These are phyloP conservation scores for Agriopis marginaria DNA, from an alignment of 2,888 invertebrate species.

Conservation along the genomic window DNA sequence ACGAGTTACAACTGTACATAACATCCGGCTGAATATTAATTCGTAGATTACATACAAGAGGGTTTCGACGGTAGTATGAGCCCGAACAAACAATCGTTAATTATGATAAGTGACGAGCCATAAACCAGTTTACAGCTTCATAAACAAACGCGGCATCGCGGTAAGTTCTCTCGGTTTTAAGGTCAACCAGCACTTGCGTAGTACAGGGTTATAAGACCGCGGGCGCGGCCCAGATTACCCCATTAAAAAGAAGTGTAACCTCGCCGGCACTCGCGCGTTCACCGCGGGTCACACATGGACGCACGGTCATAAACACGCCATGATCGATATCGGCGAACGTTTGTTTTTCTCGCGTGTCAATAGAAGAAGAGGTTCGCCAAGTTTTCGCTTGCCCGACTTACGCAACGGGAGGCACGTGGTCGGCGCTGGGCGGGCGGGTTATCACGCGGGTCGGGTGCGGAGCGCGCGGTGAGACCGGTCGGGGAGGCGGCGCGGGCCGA, in stretches of 20 bases:
- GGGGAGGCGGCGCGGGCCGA: conserved; percentile 34
- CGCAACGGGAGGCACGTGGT: conserved; percentile 77
- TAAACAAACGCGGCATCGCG: conserved; percentile 69
- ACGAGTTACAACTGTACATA: conserved; percentile 50
- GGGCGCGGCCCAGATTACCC: conserved; percentile 75
- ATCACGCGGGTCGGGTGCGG: conserved; percentile 35
- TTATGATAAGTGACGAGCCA: conserved; percentile 42
- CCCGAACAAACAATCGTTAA: conserved; percentile 51
- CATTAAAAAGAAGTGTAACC: conserved; percentile 66
- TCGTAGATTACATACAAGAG: conserved; percentile 51
- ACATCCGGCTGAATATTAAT: conserved; percentile 52
- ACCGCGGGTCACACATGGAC: conserved; percentile 56
- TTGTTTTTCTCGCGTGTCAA: conserved; percentile 78
- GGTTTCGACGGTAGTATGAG: conserved; percentile 39
- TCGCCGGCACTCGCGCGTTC: conserved; percentile 53
- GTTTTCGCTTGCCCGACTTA: conserved; percentile 68
- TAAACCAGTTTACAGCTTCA: conserved; percentile 59
- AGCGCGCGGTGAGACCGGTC: conserved; percentile 33
- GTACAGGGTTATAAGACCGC: conserved; percentile 71
- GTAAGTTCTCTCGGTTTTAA: conserved; percentile 66
- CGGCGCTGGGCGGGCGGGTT: conserved; percentile 36
- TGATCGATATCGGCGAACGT: conserved; percentile 71
- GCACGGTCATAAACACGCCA: conserved; percentile 65
- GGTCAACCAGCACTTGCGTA: conserved; percentile 76
- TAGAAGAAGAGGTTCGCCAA: conserved; percentile 73